A percentile compares a stretch with the other conserved stretches of the same genome.
Conservation (phyloP, 2,797 vertebrate genomes). For the Cossypha niveicapilla region DNA sequence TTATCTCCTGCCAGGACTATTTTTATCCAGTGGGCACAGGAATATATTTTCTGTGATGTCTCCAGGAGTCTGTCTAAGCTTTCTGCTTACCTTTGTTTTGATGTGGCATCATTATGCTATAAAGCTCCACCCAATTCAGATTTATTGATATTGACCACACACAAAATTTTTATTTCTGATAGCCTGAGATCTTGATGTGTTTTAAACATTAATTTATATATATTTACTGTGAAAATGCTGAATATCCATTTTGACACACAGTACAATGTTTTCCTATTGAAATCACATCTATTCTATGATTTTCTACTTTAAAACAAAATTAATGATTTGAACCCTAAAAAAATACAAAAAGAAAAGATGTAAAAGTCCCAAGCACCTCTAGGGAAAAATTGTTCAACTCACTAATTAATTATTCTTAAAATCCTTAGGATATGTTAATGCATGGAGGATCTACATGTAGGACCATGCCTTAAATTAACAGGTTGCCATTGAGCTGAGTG, state of each 20-base stretch:
- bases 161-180: neutral
- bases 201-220: neutral
- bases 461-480: neutral
- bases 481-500: neutral
- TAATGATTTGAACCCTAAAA: neutral
- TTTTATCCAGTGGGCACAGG: slow-evolving; percentile 25
- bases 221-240: neutral
- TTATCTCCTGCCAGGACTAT: slow-evolving; percentile 71
- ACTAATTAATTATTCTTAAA: neutral
- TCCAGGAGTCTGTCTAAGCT: neutral
- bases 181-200: neutral
- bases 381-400: neutral
- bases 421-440: neutral
- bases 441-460: neutral
- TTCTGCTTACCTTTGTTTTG: slow-evolving; percentile 12
- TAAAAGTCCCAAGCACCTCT: neutral
- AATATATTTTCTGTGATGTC: neutral
- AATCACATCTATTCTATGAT: neutral
- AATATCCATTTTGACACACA: neutral
- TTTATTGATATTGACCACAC: neutral
- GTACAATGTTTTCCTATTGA: neutral
- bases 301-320: neutral
- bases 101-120: neutral
- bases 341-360: neutral
- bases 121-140: neutral